Conservation (phyloP, 2,888 invertebrate species). For the Thecocarcelia acutangulata region DNA sequence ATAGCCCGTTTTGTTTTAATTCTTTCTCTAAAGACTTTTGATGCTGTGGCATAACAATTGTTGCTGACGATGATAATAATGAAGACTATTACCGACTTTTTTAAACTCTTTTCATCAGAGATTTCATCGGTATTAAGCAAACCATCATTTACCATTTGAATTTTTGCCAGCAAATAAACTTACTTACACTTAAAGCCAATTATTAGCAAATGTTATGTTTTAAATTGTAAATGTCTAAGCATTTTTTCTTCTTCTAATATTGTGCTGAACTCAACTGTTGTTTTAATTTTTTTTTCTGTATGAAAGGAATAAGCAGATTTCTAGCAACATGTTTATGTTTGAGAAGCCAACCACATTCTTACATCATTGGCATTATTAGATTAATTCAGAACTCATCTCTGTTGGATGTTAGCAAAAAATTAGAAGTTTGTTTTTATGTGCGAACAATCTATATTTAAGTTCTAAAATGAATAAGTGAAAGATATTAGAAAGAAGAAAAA, state of each 20-base stretch:
- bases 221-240: slow-evolving; percentile 45
- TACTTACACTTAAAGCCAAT: slow-evolving; percentile 54
- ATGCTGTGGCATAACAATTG: slow-evolving; percentile 40
- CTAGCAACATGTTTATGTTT: slow-evolving; percentile 36
- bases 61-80: slow-evolving; percentile 40
- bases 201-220: slow-evolving; percentile 65
- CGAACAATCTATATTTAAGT: neutral
- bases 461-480: slow-evolving; percentile 35
- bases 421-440: neutral
- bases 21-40: slow-evolving; percentile 1
- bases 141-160: slow-evolving; percentile 59
- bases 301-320: slow-evolving; percentile 7
- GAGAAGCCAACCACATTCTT: slow-evolving; percentile 54
- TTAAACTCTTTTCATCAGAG: slow-evolving; percentile 50
- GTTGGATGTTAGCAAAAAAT: neutral
- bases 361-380: slow-evolving; percentile 66
- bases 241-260: slow-evolving; percentile 6
- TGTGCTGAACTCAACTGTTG: slow-evolving; percentile 16
- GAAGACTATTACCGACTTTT: slow-evolving; percentile 13
- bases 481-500: neutral
- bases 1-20: slow-evolving; percentile 39
- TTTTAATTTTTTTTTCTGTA: neutral
- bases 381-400: slow-evolving; percentile 54
- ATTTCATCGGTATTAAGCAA: slow-evolving; percentile 7
- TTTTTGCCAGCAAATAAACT: neutral